A percentile compares a stretch with the other conserved stretches of the same genome.
Evolutionary conservation across 2,113 vertebrate species (phyloP).

Genomic region (Australoheros scitulus): DNA sequence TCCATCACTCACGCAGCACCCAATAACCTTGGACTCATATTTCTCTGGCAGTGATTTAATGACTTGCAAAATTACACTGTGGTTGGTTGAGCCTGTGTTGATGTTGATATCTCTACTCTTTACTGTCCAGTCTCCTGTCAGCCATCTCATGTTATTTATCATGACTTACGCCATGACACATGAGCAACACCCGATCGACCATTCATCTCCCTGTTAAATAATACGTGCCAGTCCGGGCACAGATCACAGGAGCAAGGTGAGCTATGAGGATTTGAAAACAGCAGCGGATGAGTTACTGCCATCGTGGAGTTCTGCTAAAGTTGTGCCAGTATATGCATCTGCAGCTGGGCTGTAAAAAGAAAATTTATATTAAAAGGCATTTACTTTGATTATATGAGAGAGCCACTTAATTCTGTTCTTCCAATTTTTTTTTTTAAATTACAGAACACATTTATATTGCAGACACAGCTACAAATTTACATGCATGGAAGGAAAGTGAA

Average conservation of each 20-base stretch:
- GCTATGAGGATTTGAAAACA: constrained; percentile 72
- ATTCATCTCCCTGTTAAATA: constrained; percentile 80
- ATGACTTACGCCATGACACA: constrained; percentile 70
- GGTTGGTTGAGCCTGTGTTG: constrained; percentile 70
- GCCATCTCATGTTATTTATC: constrained; percentile 73
- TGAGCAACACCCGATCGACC: constrained; percentile 65
- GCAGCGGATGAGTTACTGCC: constrained; percentile 64
- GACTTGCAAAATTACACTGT: constrained; percentile 75
- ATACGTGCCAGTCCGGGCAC: constrained; percentile 65
- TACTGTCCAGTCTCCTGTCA: constrained; percentile 64
- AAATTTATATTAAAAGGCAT: constrained; percentile 58
- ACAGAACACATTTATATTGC: constrained; percentile 7
- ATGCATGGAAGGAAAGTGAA: background rate
- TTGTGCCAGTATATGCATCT: constrained; percentile 46
- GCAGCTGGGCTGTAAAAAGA: constrained; percentile 56
- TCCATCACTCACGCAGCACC: constrained; percentile 73
- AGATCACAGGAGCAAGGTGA: constrained; percentile 71
- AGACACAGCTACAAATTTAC: constrained; percentile 36
- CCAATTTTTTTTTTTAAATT: background rate
- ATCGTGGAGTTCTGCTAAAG: constrained; percentile 59
- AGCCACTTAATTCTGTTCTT: constrained; percentile 35
- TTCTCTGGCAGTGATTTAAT: constrained; percentile 80
- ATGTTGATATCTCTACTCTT: constrained; percentile 75
- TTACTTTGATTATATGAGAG: constrained; percentile 54
- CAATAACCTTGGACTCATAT: constrained; percentile 83